Evolutionary conservation across 2,888 invertebrate genomes (phyloP).

Genomic region (Odontocolon sp.): DNA sequence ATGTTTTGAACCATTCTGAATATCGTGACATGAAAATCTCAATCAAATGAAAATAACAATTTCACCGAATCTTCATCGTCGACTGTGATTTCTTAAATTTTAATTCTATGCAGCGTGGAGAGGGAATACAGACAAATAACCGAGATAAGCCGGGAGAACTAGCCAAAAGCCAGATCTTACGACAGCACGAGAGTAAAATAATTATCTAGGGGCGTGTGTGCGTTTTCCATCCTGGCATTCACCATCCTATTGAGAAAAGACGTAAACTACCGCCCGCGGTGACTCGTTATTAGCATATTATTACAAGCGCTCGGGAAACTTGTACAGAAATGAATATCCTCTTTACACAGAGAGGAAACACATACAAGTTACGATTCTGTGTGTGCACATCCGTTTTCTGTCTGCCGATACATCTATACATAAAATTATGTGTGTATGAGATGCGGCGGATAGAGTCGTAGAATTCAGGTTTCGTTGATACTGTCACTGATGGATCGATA

Average conservation of each 20-base stretch:
- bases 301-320: conserved; percentile 34
- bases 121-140: too few species aligned
- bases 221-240: neutral
- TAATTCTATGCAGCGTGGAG: too few species aligned
- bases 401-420: neutral
- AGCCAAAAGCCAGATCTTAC: too few species aligned
- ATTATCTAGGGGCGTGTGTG: conserved; percentile 52
- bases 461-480: conserved; percentile 57
- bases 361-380: conserved; percentile 1
- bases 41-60: too few species aligned
- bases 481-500: conserved; percentile 52
- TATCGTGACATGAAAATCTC: too few species aligned
- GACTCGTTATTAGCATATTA: conserved; percentile 66
- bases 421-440: conserved; percentile 3
- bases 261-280: conserved; percentile 62
- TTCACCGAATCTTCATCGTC: too few species aligned
- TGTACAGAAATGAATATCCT: too few species aligned
- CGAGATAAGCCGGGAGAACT: too few species aligned
- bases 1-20: too few species aligned
- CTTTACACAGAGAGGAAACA: neutral
- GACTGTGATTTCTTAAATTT: too few species aligned
- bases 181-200: conserved; percentile 50
- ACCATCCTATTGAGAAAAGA: conserved; percentile 45
- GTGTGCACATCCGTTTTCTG: conserved; percentile 14
- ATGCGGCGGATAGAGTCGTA: conserved; percentile 48